Percentiles rank a stretch among this genome's conserved stretches.
Conservation (phyloP, 2,888 invertebrate genomes). For the Tetragonisca angustula region DNA sequence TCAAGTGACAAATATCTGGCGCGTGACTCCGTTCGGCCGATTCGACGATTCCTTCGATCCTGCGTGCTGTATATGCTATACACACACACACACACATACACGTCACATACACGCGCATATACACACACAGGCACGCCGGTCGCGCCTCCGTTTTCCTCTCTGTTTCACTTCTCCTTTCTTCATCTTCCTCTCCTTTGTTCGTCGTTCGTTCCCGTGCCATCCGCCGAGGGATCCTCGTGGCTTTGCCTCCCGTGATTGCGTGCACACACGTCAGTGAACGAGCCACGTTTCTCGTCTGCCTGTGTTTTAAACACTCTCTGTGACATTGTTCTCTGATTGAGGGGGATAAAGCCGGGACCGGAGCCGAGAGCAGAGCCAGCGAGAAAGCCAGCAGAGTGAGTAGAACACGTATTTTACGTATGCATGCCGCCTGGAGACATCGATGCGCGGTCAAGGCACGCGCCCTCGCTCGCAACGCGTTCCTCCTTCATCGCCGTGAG, state of each 20-base stretch:
- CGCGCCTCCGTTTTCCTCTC: conserved; percentile 47
- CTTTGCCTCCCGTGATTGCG: conserved; percentile 9
- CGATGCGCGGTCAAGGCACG: conserved; percentile 49
- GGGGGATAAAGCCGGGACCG: background rate
- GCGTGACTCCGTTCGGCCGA: background rate
- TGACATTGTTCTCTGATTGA: background rate
- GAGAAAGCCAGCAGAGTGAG: conserved; percentile 34
- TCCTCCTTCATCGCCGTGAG: conserved; percentile 2
- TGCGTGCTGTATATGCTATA: background rate
- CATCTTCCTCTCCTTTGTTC: conserved; percentile 50
- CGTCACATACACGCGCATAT: too few relatives aligned
- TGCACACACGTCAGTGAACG: conserved; percentile 35
- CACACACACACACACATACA: too few relatives aligned
- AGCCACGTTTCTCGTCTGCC: background rate
- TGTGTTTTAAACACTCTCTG: background rate
- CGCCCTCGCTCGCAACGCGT: conserved; percentile 12
- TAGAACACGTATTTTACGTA: conserved; percentile 2
- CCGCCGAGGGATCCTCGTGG: conserved; percentile 45
- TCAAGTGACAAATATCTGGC: conserved; percentile 36
- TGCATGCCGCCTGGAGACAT: conserved; percentile 48
- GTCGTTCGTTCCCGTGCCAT: background rate
- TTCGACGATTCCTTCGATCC: background rate
- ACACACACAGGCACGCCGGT: background rate
- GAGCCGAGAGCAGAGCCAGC: background rate
- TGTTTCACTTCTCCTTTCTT: conserved; percentile 47